Evolutionary conservation across 2,888 invertebrate genomes (phyloP).

Genomic region (Hydrotaea cyrtoneurina): DNA sequence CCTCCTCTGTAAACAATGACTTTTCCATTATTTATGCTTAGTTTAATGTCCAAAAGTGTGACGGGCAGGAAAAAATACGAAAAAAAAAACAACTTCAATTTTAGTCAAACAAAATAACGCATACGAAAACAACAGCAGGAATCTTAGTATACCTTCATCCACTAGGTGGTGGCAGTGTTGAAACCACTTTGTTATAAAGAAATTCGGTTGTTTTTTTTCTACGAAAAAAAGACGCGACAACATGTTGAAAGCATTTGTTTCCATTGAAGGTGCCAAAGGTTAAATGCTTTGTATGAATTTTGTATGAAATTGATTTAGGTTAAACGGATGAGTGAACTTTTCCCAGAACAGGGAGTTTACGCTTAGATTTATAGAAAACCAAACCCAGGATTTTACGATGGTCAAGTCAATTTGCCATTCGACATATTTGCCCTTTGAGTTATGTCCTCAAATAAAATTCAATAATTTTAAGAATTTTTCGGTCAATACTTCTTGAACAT

Average conservation of each 20-base stretch:
- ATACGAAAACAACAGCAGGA: neutral
- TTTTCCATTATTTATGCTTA: neutral
- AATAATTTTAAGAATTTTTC: too few relatives aligned
- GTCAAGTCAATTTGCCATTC: too few relatives aligned
- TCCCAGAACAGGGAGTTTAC: too few relatives aligned
- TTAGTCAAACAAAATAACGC: constrained; percentile 1
- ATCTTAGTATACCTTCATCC: too few relatives aligned
- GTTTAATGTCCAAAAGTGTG: neutral
- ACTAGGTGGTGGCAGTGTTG: too few relatives aligned
- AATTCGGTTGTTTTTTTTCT: too few relatives aligned
- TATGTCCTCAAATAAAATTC: too few relatives aligned
- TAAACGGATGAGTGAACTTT: neutral
- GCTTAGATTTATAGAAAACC: too few relatives aligned
- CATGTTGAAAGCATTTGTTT: neutral
- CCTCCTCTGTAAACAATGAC: constrained; percentile 5
- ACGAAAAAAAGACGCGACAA: neutral
- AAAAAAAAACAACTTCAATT: neutral
- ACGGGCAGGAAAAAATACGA: neutral
- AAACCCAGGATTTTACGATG: too few relatives aligned
- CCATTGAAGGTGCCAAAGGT: neutral
- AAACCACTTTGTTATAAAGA: too few relatives aligned
- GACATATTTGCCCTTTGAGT: too few relatives aligned
- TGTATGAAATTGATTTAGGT: neutral
- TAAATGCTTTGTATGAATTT: neutral
- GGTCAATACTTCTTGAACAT: too few relatives aligned